Evolutionary conservation across 2,888 invertebrate genomes (phyloP).

Genomic region (Drosophila buzzatii): DNA sequence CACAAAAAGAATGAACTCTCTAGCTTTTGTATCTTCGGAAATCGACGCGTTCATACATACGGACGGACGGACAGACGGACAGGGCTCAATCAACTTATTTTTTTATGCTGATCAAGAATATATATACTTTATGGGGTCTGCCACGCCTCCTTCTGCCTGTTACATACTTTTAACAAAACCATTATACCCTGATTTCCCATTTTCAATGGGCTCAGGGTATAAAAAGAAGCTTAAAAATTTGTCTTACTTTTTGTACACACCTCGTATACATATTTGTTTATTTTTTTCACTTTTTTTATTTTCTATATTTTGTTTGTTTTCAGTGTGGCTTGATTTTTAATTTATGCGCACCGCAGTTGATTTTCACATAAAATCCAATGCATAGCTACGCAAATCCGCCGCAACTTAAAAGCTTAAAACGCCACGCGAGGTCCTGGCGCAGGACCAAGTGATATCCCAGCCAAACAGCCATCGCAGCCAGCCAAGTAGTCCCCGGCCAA

Average conservation of each 20-base stretch:
- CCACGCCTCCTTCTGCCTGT: no score
- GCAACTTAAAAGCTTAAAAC: constrained; percentile 80
- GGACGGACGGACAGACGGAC: no score
- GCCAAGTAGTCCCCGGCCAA: constrained; percentile 70
- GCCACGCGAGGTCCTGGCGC: constrained; percentile 45
- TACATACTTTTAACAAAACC: no score
- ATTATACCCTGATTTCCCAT: no score
- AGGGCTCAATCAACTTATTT: no score
- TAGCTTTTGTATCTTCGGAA: no score
- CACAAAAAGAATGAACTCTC: no score
- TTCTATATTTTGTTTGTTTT: constrained; percentile 23
- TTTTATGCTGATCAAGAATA: no score
- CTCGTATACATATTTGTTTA: background rate
- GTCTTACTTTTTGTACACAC: background rate
- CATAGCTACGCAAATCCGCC: constrained; percentile 72
- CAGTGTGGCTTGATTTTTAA: constrained; percentile 72
- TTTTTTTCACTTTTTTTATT: background rate
- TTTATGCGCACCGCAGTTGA: constrained; percentile 79
- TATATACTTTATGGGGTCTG: no score
- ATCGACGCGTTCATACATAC: no score
- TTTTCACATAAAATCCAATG: constrained; percentile 74
- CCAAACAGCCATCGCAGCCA: constrained; percentile 5
- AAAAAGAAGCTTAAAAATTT: background rate
- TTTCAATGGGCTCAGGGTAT: no score
- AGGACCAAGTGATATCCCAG: constrained; percentile 36